Conservation (phyloP, 2,113 vertebrate genomes). For the Kryptolebias marmoratus region DNA sequence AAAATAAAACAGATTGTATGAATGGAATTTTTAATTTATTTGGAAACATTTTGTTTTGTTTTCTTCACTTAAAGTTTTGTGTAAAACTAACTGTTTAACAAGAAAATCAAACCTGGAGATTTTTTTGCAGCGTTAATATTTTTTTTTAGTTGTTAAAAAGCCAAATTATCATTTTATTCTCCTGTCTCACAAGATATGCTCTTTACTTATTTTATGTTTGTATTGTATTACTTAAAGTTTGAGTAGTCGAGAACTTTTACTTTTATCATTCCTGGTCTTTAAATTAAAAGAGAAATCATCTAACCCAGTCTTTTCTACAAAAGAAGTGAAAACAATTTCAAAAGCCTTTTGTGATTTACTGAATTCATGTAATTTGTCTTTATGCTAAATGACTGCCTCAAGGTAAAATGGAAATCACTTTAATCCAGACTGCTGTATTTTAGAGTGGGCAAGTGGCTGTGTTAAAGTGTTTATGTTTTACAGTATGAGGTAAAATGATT, state of each 20-base stretch:
- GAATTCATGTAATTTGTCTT: constrained; percentile 35
- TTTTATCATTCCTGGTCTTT: constrained; percentile 8
- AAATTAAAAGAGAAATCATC: too few species aligned
- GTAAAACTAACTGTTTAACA: too few species aligned
- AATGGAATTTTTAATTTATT: not conserved
- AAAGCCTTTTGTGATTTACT: not conserved
- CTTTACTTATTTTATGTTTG: not conserved
- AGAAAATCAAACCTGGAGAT: not conserved
- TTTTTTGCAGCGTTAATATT: not conserved
- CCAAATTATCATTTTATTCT: not conserved
- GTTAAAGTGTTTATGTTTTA: constrained; percentile 33
- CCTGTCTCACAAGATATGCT: not conserved
- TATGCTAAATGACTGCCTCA: constrained; percentile 25
- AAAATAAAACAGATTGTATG: constrained; percentile 25
- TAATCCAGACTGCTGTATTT: constrained; percentile 47
- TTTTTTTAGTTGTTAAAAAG: not conserved
- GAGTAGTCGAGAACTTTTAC: not conserved
- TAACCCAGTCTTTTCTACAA: not conserved
- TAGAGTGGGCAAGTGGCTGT: not conserved
- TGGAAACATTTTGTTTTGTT: not conserved
- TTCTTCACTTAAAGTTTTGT: not conserved
- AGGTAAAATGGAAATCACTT: constrained; percentile 30
- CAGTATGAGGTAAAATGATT: constrained; percentile 16
- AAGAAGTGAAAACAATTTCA: constrained; percentile 7
- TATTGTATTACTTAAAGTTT: not conserved